Percentiles rank a stretch among this genome's conserved stretches.
Evolutionary conservation across 1,140 invertebrate species (phyloP).

Genomic region (Sitophilus oryzae): DNA sequence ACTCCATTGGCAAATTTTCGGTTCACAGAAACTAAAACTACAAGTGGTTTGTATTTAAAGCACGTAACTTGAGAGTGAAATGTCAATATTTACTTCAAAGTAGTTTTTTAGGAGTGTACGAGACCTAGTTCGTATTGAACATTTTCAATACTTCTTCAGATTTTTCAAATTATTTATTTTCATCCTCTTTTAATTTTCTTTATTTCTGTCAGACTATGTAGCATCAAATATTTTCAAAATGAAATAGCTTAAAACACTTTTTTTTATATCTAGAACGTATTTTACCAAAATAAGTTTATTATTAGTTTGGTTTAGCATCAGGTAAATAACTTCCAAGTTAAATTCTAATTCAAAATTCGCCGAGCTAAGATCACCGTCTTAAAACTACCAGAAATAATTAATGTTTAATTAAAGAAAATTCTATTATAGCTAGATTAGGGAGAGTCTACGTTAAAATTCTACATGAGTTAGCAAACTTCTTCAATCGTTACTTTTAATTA

Average conservation of each 20-base stretch:
- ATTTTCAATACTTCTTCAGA: background rate
- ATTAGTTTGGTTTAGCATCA: too few species aligned
- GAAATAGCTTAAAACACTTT: too few species aligned
- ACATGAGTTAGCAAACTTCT: background rate
- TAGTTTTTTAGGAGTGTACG: conserved; percentile 8
- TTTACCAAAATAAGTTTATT: too few species aligned
- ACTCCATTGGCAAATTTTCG: background rate
- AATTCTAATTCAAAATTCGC: too few species aligned
- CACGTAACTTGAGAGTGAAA: conserved; percentile 8
- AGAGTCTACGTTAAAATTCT: background rate
- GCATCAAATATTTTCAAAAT: too few species aligned
- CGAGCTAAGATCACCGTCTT: too few species aligned
- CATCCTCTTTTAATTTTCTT: too few species aligned
- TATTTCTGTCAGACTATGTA: too few species aligned
- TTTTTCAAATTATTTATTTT: too few species aligned
- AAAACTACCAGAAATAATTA: background rate
- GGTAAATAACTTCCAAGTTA: too few species aligned
- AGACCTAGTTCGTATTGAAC: background rate
- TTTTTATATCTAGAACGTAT: too few species aligned
- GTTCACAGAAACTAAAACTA: background rate
- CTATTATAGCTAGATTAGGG: background rate
- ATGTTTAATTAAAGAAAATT: background rate
- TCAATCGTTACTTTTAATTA: background rate
- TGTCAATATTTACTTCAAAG: conserved; percentile 12
- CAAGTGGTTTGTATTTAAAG: conserved; percentile 11